phyloP scores from a whole-genome alignment of 1,140 invertebrate species.

The silkworm (Bombyx mori) region DNA sequence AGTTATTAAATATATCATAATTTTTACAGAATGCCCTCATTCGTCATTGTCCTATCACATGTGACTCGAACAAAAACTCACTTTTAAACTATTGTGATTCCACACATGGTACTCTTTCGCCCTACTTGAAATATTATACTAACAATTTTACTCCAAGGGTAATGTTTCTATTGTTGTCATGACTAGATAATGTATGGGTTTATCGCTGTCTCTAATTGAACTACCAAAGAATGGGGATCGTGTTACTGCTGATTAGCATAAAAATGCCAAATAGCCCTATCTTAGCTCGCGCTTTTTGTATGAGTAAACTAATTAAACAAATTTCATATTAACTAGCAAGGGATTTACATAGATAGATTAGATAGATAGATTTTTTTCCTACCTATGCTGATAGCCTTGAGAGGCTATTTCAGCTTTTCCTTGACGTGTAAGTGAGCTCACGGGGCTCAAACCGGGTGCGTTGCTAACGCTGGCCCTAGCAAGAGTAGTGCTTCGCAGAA shows the following conservation, averaged over 20 bases:
- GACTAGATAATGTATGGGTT: slow-evolving; percentile 69
- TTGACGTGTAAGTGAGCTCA: no score
- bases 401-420: no score
- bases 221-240: slow-evolving; percentile 54
- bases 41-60: slow-evolving; percentile 34
- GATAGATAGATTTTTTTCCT: no score
- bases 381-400: no score
- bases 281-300: slow-evolving; percentile 31
- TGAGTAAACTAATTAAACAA: slow-evolving; percentile 57
- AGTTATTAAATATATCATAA: neutral
- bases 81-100: slow-evolving; percentile 56
- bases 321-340: slow-evolving; percentile 22
- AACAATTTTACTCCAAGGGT: slow-evolving; percentile 58
- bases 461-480: no score
- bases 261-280: slow-evolving; percentile 34
- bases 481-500: no score
- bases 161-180: slow-evolving; percentile 56
- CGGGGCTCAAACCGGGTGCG: no score
- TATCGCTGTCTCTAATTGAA: slow-evolving; percentile 59
- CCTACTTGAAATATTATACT: slow-evolving; percentile 66
- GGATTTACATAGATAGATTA: no score
- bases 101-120: slow-evolving; percentile 55
- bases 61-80: slow-evolving; percentile 43
- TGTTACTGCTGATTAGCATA: slow-evolving; percentile 60
- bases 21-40: slow-evolving; percentile 24